A percentile compares a stretch with the other conserved stretches of the same genome.
These are phyloP conservation scores for zebrafish (Danio rerio) DNA, from an alignment of 2,113 vertebrate genomes.

Conservation along the genomic window DNA sequence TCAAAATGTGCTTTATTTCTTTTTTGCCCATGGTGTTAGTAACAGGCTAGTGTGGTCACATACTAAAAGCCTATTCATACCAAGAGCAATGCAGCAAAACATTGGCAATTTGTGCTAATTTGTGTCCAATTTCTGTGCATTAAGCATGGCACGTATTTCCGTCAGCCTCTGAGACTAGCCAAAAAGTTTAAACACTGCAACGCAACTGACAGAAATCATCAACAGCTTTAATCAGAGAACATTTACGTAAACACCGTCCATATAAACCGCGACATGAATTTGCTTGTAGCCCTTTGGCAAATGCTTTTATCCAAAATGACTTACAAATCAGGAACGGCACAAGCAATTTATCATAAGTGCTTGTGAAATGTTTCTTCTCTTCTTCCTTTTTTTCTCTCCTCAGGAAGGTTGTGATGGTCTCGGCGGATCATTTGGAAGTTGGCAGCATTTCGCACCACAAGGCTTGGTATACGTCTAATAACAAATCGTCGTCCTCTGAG, in stretches of 20 bases:
- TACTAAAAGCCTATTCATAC: neutral
- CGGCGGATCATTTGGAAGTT: neutral
- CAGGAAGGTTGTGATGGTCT: neutral
- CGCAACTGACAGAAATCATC: neutral
- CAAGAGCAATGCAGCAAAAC: neutral
- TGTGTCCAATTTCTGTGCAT: neutral
- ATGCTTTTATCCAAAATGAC: conserved; percentile 15
- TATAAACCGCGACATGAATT: neutral
- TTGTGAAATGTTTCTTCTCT: neutral
- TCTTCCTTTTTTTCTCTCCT: neutral
- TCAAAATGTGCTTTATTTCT: neutral
- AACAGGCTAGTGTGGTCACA: neutral
- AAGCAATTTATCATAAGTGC: conserved; percentile 13
- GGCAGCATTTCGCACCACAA: neutral
- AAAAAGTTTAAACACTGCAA: neutral
- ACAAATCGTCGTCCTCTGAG: neutral
- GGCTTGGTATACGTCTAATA: neutral
- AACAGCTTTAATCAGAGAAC: neutral
- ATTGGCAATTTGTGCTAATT: neutral
- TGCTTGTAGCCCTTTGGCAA: conserved; percentile 1
- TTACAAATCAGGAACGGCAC: neutral
- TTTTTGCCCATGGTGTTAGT: neutral
- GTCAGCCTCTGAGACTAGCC: neutral
- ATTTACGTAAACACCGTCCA: neutral
- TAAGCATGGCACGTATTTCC: neutral